These are phyloP conservation scores for Dolichotis patagonum DNA, from an alignment of 2,113 vertebrate species.

Conservation along the genomic window DNA sequence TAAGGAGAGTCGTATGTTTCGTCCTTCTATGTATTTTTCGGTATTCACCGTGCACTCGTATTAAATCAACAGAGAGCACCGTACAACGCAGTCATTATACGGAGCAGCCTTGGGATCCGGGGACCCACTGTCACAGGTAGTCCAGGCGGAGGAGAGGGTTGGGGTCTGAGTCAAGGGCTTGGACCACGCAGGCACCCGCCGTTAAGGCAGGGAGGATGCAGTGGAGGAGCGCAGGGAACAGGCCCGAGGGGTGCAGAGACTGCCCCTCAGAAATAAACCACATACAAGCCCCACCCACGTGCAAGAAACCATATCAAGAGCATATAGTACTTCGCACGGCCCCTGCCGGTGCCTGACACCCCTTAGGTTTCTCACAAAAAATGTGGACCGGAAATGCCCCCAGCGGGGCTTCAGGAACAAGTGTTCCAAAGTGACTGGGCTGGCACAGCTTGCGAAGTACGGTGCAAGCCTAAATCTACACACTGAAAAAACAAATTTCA, in stretches of 20 bases:
- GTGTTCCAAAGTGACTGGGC: not conserved
- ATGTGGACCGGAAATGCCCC: not conserved
- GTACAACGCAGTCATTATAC: conserved; percentile 86
- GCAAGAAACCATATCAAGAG: fast-evolving
- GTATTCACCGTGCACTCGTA: conserved; percentile 92
- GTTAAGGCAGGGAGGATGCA: not conserved
- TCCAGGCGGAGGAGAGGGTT: fast-evolving
- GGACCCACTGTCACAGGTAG: conserved; percentile 24
- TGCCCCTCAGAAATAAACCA: not conserved
- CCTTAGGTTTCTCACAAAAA: not conserved
- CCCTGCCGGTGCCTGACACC: no score
- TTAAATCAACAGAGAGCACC: conserved; percentile 91
- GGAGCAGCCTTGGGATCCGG: conserved; percentile 17
- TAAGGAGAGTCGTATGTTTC: conserved; percentile 93
- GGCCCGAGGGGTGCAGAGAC: not conserved
- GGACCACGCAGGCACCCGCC: not conserved
- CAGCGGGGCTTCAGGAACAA: not conserved
- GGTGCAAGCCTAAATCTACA: not conserved
- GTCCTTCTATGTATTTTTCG: conserved; percentile 95
- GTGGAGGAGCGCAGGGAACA: not conserved
- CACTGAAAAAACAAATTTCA: not conserved
- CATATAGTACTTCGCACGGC: fast-evolving
- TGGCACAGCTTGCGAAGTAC: not conserved
- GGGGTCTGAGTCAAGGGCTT: not conserved
- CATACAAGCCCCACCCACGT: not conserved